phyloP scores from a whole-genome alignment of 2,797 vertebrate genomes.

The Knipowitschia caucasica region DNA sequence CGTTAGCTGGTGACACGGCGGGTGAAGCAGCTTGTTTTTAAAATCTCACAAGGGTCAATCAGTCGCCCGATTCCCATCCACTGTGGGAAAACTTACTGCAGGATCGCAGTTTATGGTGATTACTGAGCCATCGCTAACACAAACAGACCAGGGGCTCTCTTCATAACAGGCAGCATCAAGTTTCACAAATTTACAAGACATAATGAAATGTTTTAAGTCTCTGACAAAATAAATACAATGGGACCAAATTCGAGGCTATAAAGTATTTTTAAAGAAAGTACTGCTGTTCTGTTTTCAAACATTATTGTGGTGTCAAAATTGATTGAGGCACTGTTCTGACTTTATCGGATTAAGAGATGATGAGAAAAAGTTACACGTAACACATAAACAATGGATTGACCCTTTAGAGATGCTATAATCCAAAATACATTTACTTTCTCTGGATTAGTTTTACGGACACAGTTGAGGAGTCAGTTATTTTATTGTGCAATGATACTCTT shows the following conservation, averaged over 20 bases:
- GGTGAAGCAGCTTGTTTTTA: slow-evolving; percentile 60
- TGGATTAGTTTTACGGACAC: too few relatives aligned
- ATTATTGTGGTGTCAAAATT: not conserved
- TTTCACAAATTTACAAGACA: slow-evolving; percentile 38
- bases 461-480: too few relatives aligned
- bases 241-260: too few relatives aligned
- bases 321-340: too few relatives aligned
- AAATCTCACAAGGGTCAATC: slow-evolving; percentile 61
- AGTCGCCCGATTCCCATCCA: slow-evolving; percentile 74
- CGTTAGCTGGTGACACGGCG: slow-evolving; percentile 63
- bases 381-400: too few relatives aligned
- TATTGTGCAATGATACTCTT: too few relatives aligned
- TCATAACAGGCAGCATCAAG: slow-evolving; percentile 26
- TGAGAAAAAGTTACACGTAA: too few relatives aligned
- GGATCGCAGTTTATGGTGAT: slow-evolving; percentile 54
- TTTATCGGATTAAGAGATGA: not conserved
- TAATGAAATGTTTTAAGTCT: slow-evolving; percentile 9
- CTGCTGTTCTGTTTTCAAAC: not conserved
- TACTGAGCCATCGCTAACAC: slow-evolving; percentile 45
- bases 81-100: slow-evolving; percentile 61
- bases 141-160: slow-evolving; percentile 40
- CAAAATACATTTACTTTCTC: too few relatives aligned
- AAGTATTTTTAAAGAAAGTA: too few relatives aligned
- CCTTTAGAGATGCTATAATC: too few relatives aligned
- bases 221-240: too few relatives aligned